These are phyloP conservation scores for Motacilla tschutschensis DNA, from an alignment of 2,113 vertebrate species.

Conservation along the genomic window DNA sequence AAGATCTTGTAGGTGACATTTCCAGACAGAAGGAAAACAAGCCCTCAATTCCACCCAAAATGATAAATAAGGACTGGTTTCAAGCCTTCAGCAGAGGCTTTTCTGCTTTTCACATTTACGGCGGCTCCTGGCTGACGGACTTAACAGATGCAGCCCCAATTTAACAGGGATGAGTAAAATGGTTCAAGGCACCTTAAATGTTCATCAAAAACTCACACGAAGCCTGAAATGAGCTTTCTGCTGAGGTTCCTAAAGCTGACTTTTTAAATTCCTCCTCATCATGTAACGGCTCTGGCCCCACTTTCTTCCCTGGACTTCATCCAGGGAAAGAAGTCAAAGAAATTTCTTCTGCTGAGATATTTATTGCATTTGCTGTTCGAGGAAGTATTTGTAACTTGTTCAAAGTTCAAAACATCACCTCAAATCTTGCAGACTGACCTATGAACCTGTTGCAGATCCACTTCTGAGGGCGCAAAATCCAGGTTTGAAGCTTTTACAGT, in stretches of 20 bases:
- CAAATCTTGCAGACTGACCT: slow-evolving; percentile 34
- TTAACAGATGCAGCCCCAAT: slow-evolving; percentile 1
- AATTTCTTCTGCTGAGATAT: slow-evolving; percentile 59
- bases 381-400: slow-evolving; percentile 62
- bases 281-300: not conserved
- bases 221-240: slow-evolving; percentile 31
- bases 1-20: not conserved
- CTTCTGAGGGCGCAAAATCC: not conserved
- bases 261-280: slow-evolving; percentile 21
- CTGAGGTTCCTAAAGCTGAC: not conserved
- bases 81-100: not conserved
- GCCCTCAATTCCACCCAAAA: not conserved
- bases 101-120: slow-evolving; percentile 47
- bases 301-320: slow-evolving; percentile 24
- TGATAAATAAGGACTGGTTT: slow-evolving; percentile 34
- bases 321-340: slow-evolving; percentile 62
- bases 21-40: slow-evolving; percentile 54
- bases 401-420: slow-evolving; percentile 59
- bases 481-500: slow-evolving; percentile 40
- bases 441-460: slow-evolving; percentile 13
- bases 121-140: not conserved
- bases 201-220: slow-evolving; percentile 51
- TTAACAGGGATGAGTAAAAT: slow-evolving; percentile 17
- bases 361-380: slow-evolving; percentile 55
- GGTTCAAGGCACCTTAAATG: not conserved